phyloP scores from a whole-genome alignment of 2,888 invertebrate genomes.

The Heliconius ismenius region DNA sequence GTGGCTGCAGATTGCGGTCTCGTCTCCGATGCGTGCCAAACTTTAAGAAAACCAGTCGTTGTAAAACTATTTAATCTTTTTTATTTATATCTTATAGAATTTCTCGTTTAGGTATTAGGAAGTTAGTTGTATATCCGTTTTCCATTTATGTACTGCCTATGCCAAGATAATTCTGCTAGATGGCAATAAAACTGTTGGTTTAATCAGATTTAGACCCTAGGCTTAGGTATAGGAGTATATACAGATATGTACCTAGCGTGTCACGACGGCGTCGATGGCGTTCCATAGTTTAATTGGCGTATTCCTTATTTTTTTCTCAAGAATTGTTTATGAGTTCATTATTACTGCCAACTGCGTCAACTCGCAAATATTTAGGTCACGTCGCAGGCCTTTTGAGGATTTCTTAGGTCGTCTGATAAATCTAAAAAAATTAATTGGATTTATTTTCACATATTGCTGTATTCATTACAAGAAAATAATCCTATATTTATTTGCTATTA shows the following conservation, averaged over 20 bases:
- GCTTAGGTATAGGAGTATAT: background rate
- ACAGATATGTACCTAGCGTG: background rate
- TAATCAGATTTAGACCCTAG: background rate
- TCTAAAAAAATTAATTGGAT: constrained; percentile 21
- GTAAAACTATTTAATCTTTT: constrained; percentile 5
- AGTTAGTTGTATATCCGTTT: background rate
- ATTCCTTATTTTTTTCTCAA: constrained; percentile 33
- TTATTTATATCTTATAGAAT: background rate
- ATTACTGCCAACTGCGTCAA: constrained; percentile 38
- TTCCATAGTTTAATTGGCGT: constrained; percentile 38
- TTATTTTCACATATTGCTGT: background rate
- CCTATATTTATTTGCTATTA: background rate
- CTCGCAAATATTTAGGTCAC: constrained; percentile 34
- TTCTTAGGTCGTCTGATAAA: constrained; percentile 21
- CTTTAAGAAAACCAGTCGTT: constrained; percentile 50
- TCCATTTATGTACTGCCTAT: background rate
- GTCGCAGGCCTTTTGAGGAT: constrained; percentile 32
- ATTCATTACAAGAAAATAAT: background rate
- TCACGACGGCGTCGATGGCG: background rate
- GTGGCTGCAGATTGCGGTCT: constrained; percentile 55
- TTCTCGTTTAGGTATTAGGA: background rate
- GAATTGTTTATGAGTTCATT: constrained; percentile 35
- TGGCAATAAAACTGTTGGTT: background rate
- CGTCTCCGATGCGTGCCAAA: constrained; percentile 62
- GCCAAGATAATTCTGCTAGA: background rate